phyloP scores from a whole-genome alignment of 1,140 invertebrate species.

The Lethocerus indicus region DNA sequence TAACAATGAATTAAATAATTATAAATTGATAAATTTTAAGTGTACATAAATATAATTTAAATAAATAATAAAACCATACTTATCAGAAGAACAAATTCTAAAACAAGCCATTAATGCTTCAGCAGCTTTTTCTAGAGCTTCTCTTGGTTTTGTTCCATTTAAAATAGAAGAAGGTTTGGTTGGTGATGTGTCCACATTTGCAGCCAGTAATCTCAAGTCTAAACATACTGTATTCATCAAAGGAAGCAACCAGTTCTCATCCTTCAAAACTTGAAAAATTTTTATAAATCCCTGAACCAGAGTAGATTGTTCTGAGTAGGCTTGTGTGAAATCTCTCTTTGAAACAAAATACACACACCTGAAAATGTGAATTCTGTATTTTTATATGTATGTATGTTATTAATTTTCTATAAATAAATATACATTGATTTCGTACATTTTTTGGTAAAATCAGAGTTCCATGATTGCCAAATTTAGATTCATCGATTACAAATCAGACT shows the following conservation, averaged over 20 bases:
- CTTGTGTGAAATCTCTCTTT: conserved; percentile 49
- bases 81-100: conserved; percentile 89
- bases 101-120: conserved; percentile 89
- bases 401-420: background rate
- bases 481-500: background rate
- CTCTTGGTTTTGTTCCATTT: conserved; percentile 39
- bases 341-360: conserved; percentile 42
- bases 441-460: background rate
- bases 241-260: conserved; percentile 91
- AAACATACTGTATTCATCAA: conserved; percentile 78
- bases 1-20: no score
- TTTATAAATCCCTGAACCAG: conserved; percentile 66
- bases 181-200: conserved; percentile 47
- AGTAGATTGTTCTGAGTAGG: conserved; percentile 60
- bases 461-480: background rate
- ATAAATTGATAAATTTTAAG: no score
- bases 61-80: conserved; percentile 28
- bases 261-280: conserved; percentile 72
- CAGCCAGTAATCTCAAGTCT: conserved; percentile 71
- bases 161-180: conserved; percentile 25
- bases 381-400: background rate
- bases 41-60: no score
- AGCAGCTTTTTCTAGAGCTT: conserved; percentile 82
- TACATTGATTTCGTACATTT: background rate
- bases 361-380: conserved; percentile 17